Percentiles rank a stretch among this genome's conserved stretches.
Conservation (phyloP, 2,797 vertebrate species). For the Danio kyathit region DNA sequence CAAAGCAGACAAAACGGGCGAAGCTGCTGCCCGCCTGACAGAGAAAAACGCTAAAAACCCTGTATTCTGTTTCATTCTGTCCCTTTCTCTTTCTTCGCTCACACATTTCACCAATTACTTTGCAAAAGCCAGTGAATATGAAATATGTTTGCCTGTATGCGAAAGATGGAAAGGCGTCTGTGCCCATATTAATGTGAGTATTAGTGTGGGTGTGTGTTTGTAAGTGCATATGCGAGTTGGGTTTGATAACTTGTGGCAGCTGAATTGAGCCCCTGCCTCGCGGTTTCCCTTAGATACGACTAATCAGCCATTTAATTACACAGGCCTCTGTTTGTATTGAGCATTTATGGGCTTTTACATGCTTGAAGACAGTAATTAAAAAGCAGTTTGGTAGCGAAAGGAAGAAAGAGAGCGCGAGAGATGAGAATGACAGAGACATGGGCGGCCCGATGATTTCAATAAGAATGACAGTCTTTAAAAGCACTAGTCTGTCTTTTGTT, state of each 20-base stretch:
- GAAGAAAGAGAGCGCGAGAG: slow-evolving; percentile 15
- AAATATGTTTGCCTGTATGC: slow-evolving; percentile 16
- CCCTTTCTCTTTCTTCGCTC: not conserved
- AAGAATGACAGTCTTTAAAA: slow-evolving; percentile 23
- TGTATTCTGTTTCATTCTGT: slow-evolving; percentile 9
- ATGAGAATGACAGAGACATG: slow-evolving; percentile 2
- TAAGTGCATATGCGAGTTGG: slow-evolving; percentile 10
- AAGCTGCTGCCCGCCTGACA: slow-evolving; percentile 39
- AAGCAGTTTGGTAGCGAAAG: slow-evolving; percentile 22
- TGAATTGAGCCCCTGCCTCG: slow-evolving; percentile 28
- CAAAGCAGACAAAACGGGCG: slow-evolving; percentile 39
- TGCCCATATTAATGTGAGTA: slow-evolving; percentile 12
- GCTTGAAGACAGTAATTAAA: slow-evolving; percentile 58
- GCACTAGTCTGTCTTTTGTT: slow-evolving; percentile 27
- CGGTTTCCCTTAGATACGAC: slow-evolving; percentile 43
- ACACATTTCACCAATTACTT: not conserved
- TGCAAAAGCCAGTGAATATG: not conserved
- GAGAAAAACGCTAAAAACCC: slow-evolving; percentile 19
- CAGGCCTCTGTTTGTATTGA: slow-evolving; percentile 46
- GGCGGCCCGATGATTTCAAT: not conserved
- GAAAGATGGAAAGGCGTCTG: slow-evolving; percentile 1
- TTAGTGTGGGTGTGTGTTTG: slow-evolving; percentile 19
- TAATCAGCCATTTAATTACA: slow-evolving; percentile 61
- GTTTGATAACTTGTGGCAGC: slow-evolving; percentile 31
- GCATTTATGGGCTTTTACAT: slow-evolving; percentile 42